phyloP scores from a whole-genome alignment of 2,797 vertebrate genomes.

The Hoplostethus atlanticus region DNA sequence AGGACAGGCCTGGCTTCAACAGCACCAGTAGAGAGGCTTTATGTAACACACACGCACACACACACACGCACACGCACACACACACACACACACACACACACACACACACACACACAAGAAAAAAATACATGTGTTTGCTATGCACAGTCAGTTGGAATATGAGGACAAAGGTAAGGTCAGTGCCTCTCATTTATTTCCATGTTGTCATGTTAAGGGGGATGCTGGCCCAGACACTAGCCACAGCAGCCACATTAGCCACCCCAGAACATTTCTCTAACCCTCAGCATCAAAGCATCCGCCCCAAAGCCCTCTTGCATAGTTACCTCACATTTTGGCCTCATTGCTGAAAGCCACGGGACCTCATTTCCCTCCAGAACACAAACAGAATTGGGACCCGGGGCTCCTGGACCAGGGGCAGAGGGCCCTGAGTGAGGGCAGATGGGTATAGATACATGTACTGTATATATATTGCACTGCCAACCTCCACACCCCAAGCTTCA shows the following conservation, averaged over 20 bases:
- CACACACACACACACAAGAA: conserved; percentile 2
- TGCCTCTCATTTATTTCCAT: conserved; percentile 42
- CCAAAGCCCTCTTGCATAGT: conserved; percentile 47
- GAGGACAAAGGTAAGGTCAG: conserved; percentile 36
- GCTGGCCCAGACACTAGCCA: conserved; percentile 50
- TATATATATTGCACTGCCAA: neutral
- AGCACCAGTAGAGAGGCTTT: conserved; percentile 6
- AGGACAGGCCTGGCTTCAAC: conserved; percentile 9
- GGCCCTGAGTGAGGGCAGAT: neutral
- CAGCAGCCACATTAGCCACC: conserved; percentile 27
- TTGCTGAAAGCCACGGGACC: conserved; percentile 38
- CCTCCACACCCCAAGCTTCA: neutral
- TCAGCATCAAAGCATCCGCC: conserved; percentile 49
- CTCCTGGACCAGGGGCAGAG: neutral
- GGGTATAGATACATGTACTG: conserved; percentile 2
- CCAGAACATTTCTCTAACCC: conserved; percentile 4
- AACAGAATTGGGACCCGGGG: conserved; percentile 7
- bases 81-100: no score
- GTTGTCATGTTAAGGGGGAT: conserved; percentile 43
- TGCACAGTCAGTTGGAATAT: conserved; percentile 2
- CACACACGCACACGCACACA: conserved; percentile 1
- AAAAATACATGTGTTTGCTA: conserved; percentile 6
- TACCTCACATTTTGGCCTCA: conserved; percentile 33
- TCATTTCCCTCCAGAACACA: conserved; percentile 29
- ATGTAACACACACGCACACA: conserved; percentile 13